Evolutionary conservation across 2,797 vertebrate genomes (phyloP), one percentile per base, ranked within the genome.

Genomic region (Zenarchopterus dispar): DNA sequence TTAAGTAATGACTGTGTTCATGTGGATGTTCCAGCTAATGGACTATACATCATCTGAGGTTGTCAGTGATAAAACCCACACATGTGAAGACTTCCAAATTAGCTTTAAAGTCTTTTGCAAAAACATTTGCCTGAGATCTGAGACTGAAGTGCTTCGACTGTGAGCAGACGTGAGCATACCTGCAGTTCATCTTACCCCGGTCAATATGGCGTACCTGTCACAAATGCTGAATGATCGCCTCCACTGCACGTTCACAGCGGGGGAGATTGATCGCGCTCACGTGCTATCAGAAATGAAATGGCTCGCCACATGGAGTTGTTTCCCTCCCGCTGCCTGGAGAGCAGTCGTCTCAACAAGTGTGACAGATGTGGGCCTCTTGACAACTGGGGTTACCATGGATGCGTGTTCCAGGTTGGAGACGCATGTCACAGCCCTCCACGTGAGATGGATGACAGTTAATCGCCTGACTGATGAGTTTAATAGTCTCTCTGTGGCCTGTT

Each of bases 231-330:
- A 79, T 81, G 89, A 89, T 88, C 74, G 80, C 84, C 81, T 78
- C 80, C 59, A 36, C 62, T 55, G 52, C 24, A 46, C 31, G 55
- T 67, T 73, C 65, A 42, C 58, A 33, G 72, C 61, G 1, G 76
- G 67, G 69, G 76, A 82, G 85, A 91, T 83, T 84, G 89, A 91
- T 89, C 80, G 72, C 78, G 56, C 77, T 55, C 76, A 67, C 73
- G 68, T 73, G 84, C 78, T 88, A 85, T 84, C 86, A 80, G 89
- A 88, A 88, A 87, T 89, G 60, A 88, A 91, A 83, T 77, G 77
- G 77, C 83, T 49, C 22, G 59, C 81, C 78, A 74, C 70, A 65
- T 70, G 57, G 75, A 84, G 80, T 72, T 78, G 80, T 80, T 83
- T 82, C 67, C 44, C 61, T 66, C 64, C 57, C 0, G 41, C 77